Percentiles rank a stretch among this genome's conserved stretches.
Conservation (phyloP, 2,113 vertebrate species). For the Gymnarchus niloticus region DNA sequence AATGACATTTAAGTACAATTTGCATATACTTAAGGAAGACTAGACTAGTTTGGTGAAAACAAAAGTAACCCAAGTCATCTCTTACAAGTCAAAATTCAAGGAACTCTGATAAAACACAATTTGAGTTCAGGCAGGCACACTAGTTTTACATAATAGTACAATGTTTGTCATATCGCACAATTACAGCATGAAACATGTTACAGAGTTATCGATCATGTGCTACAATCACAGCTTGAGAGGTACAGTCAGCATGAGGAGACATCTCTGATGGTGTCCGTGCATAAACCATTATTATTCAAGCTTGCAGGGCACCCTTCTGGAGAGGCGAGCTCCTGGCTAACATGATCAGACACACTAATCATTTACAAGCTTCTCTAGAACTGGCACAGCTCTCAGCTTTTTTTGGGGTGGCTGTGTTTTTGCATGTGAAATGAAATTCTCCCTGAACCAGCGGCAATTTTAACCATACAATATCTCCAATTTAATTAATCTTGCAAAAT, state of each 20-base stretch:
- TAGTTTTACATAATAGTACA: not conserved
- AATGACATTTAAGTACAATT: not conserved
- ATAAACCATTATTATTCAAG: conserved; percentile 81
- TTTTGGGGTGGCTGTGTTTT: not conserved
- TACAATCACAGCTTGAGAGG: conserved; percentile 68
- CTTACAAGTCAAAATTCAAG: not conserved
- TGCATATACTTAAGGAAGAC: not conserved
- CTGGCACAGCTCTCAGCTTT: not conserved
- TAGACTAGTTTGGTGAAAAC: not conserved
- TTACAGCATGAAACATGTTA: conserved; percentile 83
- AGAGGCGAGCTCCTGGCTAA: conserved; percentile 50
- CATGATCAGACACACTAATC: conserved; percentile 44
- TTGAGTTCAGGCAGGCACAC: not conserved
- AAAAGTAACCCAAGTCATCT: not conserved
- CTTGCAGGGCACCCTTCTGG: conserved; percentile 65
- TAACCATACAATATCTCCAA: not conserved
- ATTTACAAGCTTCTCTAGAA: conserved; percentile 13
- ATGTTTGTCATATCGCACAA: conserved; percentile 71
- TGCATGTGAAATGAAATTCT: not conserved
- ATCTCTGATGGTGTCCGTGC: conserved; percentile 79
- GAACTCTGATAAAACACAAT: not conserved
- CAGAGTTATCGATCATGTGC: conserved; percentile 86
- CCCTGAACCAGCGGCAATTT: not conserved
- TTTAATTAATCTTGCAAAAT: not conserved
- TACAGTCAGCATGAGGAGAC: conserved; percentile 71